These are phyloP conservation scores for Clavelina lepadiformis DNA, from an alignment of 23 tunicate genomes.

Conservation along the genomic window DNA sequence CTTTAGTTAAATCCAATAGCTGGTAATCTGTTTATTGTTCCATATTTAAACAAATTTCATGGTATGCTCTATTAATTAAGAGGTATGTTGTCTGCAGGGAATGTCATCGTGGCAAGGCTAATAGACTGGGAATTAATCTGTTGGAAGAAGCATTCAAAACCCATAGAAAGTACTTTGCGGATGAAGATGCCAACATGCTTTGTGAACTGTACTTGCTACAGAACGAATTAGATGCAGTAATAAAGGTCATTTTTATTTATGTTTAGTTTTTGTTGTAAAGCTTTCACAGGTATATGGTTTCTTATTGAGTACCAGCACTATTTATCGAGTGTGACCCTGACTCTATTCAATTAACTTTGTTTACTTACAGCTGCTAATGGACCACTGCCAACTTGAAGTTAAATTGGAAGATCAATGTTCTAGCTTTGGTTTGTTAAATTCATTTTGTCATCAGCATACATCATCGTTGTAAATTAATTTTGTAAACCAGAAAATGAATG, in stretches of 20 bases:
- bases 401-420: too few relatives aligned
- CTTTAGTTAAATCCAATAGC: too few relatives aligned
- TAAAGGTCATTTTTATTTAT: conserved; percentile 22
- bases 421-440: too few relatives aligned
- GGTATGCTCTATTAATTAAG: background rate
- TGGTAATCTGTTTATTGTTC: too few relatives aligned
- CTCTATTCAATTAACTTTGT: too few relatives aligned
- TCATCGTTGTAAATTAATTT: too few relatives aligned
- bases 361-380: too few relatives aligned
- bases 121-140: conserved; percentile 32
- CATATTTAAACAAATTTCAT: background rate
- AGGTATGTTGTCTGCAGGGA: conserved; percentile 12
- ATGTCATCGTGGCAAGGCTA: conserved; percentile 44
- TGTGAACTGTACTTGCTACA: conserved; percentile 54
- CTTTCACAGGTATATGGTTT: too few relatives aligned
- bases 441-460: too few relatives aligned
- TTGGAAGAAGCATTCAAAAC: conserved; percentile 46
- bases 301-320: background rate
- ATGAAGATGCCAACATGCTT: conserved; percentile 74
- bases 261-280: too few relatives aligned
- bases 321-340: background rate
- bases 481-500: too few relatives aligned
- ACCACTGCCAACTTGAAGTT: too few relatives aligned
- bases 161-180: conserved; percentile 35
- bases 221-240: conserved; percentile 33